A percentile compares a stretch with the other conserved stretches of the same genome.
Evolutionary conservation across 92 coral and sea anemone genomes (phyloP).

Genomic region (Chrysogorgia sp.): DNA sequence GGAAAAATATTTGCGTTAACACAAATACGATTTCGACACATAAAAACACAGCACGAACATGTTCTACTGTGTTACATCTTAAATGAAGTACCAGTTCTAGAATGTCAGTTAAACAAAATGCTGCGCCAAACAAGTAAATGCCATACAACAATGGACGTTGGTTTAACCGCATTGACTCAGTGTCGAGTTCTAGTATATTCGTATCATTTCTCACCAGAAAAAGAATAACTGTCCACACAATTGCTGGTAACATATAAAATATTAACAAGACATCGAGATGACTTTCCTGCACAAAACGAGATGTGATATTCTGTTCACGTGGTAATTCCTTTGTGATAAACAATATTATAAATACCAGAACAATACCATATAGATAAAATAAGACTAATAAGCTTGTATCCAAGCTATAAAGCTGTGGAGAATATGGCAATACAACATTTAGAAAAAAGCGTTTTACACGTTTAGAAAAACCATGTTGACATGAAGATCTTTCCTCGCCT

Average conservation of each 20-base stretch:
- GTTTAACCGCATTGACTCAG: background rate
- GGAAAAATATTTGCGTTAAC: slow-evolving; percentile 18
- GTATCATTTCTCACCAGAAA: slow-evolving; percentile 13
- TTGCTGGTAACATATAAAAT: slow-evolving; percentile 18
- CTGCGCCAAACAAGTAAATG: slow-evolving; percentile 24
- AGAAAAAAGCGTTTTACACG: slow-evolving; percentile 1
- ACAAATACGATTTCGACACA: slow-evolving; percentile 11
- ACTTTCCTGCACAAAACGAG: slow-evolving; percentile 27
- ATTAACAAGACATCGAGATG: slow-evolving; percentile 23
- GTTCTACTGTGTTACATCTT: slow-evolving; percentile 12
- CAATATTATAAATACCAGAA: slow-evolving; percentile 12
- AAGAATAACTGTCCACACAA: slow-evolving; percentile 23
- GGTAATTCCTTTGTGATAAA: slow-evolving; percentile 19
- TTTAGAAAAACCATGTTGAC: slow-evolving; percentile 10
- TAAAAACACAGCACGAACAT: slow-evolving; percentile 13
- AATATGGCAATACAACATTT: slow-evolving; percentile 2
- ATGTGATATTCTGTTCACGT: slow-evolving; percentile 1
- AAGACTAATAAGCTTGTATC: slow-evolving; percentile 14
- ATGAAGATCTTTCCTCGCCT: slow-evolving; percentile 21
- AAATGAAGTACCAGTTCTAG: slow-evolving; percentile 21
- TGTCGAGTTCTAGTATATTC: slow-evolving; percentile 13
- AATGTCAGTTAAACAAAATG: slow-evolving; percentile 12
- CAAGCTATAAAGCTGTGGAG: slow-evolving; percentile 1
- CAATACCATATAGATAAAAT: slow-evolving; percentile 35
- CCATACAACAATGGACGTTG: slow-evolving; percentile 26